phyloP scores from a whole-genome alignment of 2,797 vertebrate genomes.

The Pangasius djambal region DNA sequence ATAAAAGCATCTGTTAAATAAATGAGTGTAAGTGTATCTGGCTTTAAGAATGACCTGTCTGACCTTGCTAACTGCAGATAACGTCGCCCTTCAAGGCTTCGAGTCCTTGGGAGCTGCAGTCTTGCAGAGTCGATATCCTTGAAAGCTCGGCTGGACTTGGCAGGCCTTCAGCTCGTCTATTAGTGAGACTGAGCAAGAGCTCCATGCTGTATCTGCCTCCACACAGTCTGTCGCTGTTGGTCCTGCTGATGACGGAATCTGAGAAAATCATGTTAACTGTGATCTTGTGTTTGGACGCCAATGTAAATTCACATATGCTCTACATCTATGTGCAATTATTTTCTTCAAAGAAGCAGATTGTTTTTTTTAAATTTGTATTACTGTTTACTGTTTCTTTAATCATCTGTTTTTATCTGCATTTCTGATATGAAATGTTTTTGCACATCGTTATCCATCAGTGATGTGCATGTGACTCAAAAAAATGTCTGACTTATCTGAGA shows the following conservation, averaged over 20 bases:
- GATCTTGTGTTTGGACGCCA: constrained; percentile 46
- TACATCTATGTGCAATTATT: not conserved
- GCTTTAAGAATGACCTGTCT: constrained; percentile 7
- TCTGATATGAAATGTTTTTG: not conserved
- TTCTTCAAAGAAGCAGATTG: not conserved
- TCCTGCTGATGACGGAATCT: constrained; percentile 55
- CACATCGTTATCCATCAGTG: not conserved
- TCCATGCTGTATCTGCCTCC: constrained; percentile 48
- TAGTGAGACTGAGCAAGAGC: constrained; percentile 54
- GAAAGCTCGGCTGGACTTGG: constrained; percentile 59
- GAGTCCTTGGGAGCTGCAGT: constrained; percentile 65
- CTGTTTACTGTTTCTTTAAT: not conserved
- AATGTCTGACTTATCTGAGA: not conserved
- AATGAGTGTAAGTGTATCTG: constrained; percentile 6
- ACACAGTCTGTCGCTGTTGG: constrained; percentile 23
- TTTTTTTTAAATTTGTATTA: not conserved
- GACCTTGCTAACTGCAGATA: constrained; percentile 22
- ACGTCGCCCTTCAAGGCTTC: constrained; percentile 29
- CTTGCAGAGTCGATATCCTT: constrained; percentile 38
- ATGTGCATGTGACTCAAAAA: not conserved
- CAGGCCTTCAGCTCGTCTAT: constrained; percentile 70
- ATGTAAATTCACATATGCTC: constrained; percentile 53
- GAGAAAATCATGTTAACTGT: constrained; percentile 48
- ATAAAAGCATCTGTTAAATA: not conserved
- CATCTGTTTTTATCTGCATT: no score